Base-by-base conservation (phyloP, 2,797 vertebrate genomes). In the Sternarchorhynchus goeldii region DNA sequence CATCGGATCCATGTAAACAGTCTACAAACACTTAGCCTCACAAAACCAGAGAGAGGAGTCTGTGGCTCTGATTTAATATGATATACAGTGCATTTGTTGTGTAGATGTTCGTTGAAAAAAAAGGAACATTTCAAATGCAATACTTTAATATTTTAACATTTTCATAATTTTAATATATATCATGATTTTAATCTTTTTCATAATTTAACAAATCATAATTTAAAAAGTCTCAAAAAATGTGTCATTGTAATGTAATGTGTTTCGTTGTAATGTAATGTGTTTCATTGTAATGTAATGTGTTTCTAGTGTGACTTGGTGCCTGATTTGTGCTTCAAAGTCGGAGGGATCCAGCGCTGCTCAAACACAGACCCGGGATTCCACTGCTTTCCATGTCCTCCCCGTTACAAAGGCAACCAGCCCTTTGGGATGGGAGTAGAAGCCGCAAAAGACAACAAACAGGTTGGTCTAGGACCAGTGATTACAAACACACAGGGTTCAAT, bases 311-410 rank as follows among this genome's bases (percentile, higher is more conserved):
- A 95, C 17, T 92, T 98, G 91, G 95, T 98, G 77, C 86, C 94
- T 50, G 97, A 99, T 53, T 88, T 94, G 85, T 99, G 98, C 92
- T 98, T 94, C 91, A 92, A 94, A 81, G 90, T 92, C 55, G 90
- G 91, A 84, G 95, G 93, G 81, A 75, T 84, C 6, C 94, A 94
- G 73, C 95, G 96, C 60, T 99, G 98, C 34, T 70, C 97, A 84
- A 99, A 99, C 92, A 97, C 96, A 0, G 90, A 96, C 81, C 97
- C 97, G 0, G 97, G 98, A 76, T 99, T 96, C 88, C 97, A 99
- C 86, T 99, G 98, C 85, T 88, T 98, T 86, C 95, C 96, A 0
- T 99, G 98, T 86, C 98, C 98, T 1, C 95, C 94, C 6, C 94
- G 96, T 31, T 99, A 98, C 89, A 97, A 95, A 89, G 97, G 98